A percentile compares a stretch with the other conserved stretches of the same genome.
Evolutionary conservation across 2,888 invertebrate genomes (phyloP).

Genomic region (Chloromyia formosa): DNA sequence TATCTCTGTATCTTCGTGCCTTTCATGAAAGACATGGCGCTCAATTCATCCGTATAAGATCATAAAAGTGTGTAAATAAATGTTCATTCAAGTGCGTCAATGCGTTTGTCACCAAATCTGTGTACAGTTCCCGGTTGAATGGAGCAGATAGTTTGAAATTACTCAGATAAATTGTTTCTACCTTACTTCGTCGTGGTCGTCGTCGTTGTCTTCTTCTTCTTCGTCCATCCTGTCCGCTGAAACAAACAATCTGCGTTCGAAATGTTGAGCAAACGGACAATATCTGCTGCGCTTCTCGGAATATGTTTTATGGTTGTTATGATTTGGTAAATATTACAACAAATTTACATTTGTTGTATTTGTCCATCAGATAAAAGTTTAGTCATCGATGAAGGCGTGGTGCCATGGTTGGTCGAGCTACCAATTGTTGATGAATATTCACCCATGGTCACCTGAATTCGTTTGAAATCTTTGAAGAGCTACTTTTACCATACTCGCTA

Average conservation of each 20-base stretch:
- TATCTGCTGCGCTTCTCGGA: constrained; percentile 34
- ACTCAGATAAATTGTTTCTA: no score
- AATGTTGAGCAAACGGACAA: constrained; percentile 18
- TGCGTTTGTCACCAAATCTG: constrained; percentile 37
- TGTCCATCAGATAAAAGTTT: constrained; percentile 1
- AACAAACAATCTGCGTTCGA: not conserved
- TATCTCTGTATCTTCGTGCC: no score
- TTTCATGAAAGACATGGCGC: constrained; percentile 35
- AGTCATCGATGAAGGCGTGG: not conserved
- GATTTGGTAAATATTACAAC: constrained; percentile 21
- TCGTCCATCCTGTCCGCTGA: constrained; percentile 1
- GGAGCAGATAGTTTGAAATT: no score
- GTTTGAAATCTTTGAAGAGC: no score
- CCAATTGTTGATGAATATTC: no score
- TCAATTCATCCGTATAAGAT: constrained; percentile 39
- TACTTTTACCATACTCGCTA: no score
- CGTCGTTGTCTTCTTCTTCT: no score
- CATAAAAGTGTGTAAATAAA: constrained; percentile 39
- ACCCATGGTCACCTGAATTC: no score
- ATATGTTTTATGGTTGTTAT: constrained; percentile 33
- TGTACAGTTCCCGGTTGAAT: not conserved
- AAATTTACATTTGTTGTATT: constrained; percentile 34
- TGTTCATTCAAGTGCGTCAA: constrained; percentile 37
- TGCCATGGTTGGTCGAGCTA: no score
- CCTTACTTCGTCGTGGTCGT: no score